A percentile compares a stretch with the other conserved stretches of the same genome.
Evolutionary conservation across 2,797 vertebrate species (phyloP).

Genomic region (Melopsittacus undulatus): DNA sequence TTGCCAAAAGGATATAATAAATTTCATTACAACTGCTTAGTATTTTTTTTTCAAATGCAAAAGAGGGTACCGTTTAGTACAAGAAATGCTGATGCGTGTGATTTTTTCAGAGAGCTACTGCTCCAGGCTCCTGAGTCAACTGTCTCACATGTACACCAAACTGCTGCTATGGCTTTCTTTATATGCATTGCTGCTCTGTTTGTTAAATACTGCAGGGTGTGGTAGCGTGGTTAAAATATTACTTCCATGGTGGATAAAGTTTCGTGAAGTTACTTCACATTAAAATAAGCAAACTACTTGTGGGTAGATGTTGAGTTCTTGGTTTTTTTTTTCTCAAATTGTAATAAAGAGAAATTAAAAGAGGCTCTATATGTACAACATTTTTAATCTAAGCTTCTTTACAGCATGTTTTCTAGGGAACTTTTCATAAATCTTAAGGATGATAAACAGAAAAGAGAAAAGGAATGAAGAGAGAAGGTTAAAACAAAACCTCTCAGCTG

Average conservation of each 20-base stretch:
- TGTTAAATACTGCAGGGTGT: not conserved
- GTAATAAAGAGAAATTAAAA: not conserved
- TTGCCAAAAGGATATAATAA: not conserved
- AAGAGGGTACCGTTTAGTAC: not conserved
- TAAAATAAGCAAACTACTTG: not conserved
- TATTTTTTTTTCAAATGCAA: not conserved
- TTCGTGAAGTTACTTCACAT: not conserved
- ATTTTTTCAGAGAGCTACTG: not conserved
- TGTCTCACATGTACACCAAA: not conserved
- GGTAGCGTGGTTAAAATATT: not conserved
- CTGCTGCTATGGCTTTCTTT: not conserved
- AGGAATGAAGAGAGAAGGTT: slow-evolving; percentile 57
- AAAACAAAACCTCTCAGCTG: slow-evolving; percentile 11
- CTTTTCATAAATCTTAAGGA: slow-evolving; percentile 20
- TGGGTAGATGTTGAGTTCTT: not conserved
- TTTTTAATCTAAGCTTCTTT: slow-evolving; percentile 19
- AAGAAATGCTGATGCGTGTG: not conserved
- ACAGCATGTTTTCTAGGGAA: slow-evolving; percentile 54
- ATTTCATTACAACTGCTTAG: not conserved
- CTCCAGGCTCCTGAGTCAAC: not conserved
- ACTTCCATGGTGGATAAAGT: not conserved
- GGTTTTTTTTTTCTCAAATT: rapidly evolving
- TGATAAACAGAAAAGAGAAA: slow-evolving; percentile 45
- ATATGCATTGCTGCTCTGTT: not conserved
- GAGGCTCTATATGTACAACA: not conserved